Base-by-base conservation (phyloP, 2,888 invertebrate species). In the Graphium colonna region DNA sequence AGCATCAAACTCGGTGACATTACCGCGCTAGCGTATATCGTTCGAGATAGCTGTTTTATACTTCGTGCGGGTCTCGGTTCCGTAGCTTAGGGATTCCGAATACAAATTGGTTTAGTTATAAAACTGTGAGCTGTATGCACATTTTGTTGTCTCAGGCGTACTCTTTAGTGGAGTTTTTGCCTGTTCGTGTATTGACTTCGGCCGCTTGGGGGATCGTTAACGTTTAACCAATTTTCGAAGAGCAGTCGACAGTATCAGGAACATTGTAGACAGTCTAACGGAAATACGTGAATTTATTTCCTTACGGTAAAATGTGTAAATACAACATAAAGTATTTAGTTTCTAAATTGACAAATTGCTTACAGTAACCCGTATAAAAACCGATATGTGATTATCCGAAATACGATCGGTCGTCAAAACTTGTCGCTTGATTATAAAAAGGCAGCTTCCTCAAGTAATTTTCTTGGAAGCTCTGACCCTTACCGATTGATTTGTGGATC, bases 41-140 rank as follows among this genome's bases (percentile, higher is more conserved):
- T 55, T 53, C 42, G 53, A 60, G 60, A 58, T 62, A 59, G 56
- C 56, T 54, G 47, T 55, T 58, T 60, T 56, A 50, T 51, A 47
- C 58, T 54, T 52, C 53, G 57, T 56, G 56, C 52, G 57, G 56
- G 50, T 44, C 48, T 58, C 56, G 57, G 56, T 57, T 57, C 55
- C 51, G 62, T 61, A 61, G 70, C 68, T 68, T 56, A 62, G 74
- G 75, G 81, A 80, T 73, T 75, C 73, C 62, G 79, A 74, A 80
- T 79, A 81, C 81, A 82, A 83, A 85, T 82, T 73, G 82, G 69
- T 79, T 81, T 78, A 78, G 84, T 83, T 83, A 77, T 75, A 81
- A 82, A 83, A 83, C 79, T 76, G 69, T 68, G 64, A 69, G 62
- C 67, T 71, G 71, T 63, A 72, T 75, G 68, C 72, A 70, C 69